Percentiles rank a stretch among this genome's conserved stretches.
These are phyloP conservation scores for Nipponia nippon DNA, from an alignment of 2,113 vertebrate genomes.

Conservation along the genomic window DNA sequence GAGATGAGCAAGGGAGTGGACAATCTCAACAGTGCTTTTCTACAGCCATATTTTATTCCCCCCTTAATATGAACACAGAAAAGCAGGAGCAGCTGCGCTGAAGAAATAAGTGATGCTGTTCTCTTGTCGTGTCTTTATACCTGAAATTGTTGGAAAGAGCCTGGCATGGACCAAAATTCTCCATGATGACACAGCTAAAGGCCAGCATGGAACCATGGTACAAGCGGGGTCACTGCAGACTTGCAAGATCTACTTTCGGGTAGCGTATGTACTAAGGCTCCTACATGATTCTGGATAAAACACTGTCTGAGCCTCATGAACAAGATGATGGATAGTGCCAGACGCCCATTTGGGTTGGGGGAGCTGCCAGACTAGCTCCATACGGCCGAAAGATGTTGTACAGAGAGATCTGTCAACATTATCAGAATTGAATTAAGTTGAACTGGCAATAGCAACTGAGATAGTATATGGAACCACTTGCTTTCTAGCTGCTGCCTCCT, in stretches of 20 bases:
- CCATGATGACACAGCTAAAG: neutral
- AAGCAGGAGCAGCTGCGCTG: neutral
- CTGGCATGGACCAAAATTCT: neutral
- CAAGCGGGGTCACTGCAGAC: neutral
- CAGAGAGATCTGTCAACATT: constrained; percentile 18
- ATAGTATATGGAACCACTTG: neutral
- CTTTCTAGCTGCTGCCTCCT: neutral
- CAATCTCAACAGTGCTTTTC: constrained; percentile 16
- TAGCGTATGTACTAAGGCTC: neutral
- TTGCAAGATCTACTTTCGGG: neutral
- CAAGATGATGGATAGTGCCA: constrained; percentile 29
- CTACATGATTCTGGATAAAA: neutral
- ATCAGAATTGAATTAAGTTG: constrained; percentile 39
- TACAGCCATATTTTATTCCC: neutral
- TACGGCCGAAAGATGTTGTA: neutral
- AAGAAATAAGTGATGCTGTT: neutral
- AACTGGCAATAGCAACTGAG: constrained; percentile 19
- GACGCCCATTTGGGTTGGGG: neutral
- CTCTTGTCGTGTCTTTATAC: neutral
- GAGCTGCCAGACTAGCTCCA: constrained; percentile 35
- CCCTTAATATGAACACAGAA: neutral
- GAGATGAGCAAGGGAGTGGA: neutral
- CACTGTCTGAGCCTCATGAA: neutral
- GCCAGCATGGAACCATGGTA: neutral
- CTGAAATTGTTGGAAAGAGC: neutral